These are phyloP conservation scores for Xerus inauris DNA, from an alignment of 2,113 vertebrate species.

Conservation along the genomic window DNA sequence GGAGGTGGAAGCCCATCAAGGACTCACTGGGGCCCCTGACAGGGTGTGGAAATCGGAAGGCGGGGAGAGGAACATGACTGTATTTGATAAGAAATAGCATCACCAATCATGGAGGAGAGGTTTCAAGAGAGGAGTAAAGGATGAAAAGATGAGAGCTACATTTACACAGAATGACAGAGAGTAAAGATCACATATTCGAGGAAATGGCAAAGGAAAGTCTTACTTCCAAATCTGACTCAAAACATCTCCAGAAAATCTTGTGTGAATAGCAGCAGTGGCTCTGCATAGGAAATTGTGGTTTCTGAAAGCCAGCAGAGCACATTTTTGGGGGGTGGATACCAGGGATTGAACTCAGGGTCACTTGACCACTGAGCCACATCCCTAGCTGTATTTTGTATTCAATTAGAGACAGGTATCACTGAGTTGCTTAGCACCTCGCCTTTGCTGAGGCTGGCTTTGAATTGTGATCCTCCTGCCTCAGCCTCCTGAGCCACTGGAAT, in stretches of 20 bases:
- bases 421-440: no score
- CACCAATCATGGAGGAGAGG: background rate
- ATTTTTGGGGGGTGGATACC: no score
- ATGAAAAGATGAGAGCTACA: background rate
- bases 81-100: background rate
- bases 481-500: no score
- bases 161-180: background rate
- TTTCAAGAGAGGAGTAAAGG: background rate
- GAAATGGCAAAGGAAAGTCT: background rate
- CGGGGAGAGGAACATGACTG: background rate
- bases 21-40: background rate
- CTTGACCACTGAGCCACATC: no score
- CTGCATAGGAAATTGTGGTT: background rate
- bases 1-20: background rate
- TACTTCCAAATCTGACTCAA: background rate
- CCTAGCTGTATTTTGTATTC: no score
- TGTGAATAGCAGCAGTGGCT: background rate
- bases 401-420: no score
- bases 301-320: no score
- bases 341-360: no score
- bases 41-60: background rate
- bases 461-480: no score
- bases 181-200: background rate
- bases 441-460: no score
- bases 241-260: background rate